These are phyloP conservation scores for Goniozus legneri DNA, from an alignment of 1,140 invertebrate species.

Conservation along the genomic window DNA sequence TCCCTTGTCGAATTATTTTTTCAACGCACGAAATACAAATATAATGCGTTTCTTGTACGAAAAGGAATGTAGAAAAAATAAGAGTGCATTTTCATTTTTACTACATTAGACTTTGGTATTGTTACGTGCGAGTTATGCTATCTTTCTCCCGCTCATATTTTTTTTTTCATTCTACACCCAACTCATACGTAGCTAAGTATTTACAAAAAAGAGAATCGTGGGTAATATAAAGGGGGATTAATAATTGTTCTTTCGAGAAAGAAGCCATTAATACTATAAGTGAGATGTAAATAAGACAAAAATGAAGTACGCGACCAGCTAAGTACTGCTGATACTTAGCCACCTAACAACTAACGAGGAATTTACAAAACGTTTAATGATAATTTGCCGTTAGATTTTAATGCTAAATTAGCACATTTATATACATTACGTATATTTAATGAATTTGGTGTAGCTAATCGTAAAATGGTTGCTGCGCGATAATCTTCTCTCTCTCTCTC, in stretches of 20 bases:
- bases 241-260: conserved; percentile 22
- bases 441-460: conserved; percentile 34
- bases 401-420: too few species aligned
- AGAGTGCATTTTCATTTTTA: conserved; percentile 27
- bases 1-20: too few species aligned
- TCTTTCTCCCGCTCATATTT: conserved; percentile 17
- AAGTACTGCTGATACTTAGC: not conserved
- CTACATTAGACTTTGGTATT: conserved; percentile 54
- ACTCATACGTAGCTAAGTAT: conserved; percentile 24
- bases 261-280: conserved; percentile 11
- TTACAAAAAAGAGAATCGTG: conserved; percentile 36
- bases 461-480: conserved; percentile 2
- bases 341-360: too few species aligned
- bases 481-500: conserved; percentile 10
- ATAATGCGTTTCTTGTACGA: too few species aligned
- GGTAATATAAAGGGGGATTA: conserved; percentile 31
- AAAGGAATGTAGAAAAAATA: conserved; percentile 35
- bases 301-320: conserved; percentile 15
- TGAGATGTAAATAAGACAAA: conserved; percentile 12
- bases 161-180: conserved; percentile 12
- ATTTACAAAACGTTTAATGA: too few species aligned
- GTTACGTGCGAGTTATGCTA: conserved; percentile 38
- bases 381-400: too few species aligned
- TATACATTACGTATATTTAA: conserved; percentile 15
- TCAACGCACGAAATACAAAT: too few species aligned